These are phyloP conservation scores for Drosophila acutilabella DNA, from an alignment of 2,888 invertebrate genomes.

Conservation along the genomic window DNA sequence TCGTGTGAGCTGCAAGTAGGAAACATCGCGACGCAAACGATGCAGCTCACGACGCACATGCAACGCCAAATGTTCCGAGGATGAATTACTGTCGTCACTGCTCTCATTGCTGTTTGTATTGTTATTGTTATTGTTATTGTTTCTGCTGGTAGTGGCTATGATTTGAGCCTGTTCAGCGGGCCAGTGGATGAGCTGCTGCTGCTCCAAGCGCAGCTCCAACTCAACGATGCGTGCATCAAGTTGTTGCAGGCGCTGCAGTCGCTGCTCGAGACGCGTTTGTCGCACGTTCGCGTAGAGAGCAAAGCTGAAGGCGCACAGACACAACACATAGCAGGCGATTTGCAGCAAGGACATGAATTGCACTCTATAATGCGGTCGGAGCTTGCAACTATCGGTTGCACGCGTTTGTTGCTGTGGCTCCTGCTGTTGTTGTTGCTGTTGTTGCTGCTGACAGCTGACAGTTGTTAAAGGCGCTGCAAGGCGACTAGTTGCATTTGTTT, in stretches of 20 bases:
- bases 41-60: conserved; percentile 84
- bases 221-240: conserved; percentile 84
- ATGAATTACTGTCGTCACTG: conserved; percentile 14
- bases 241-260: conserved; percentile 82
- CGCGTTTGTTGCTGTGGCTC: conserved; percentile 12
- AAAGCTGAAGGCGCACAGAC: conserved; percentile 84
- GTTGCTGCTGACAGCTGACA: conserved; percentile 3
- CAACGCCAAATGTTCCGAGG: conserved; percentile 70
- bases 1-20: conserved; percentile 83
- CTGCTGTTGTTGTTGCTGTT: too few relatives aligned
- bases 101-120: conserved; percentile 35
- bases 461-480: conserved; percentile 41
- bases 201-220: conserved; percentile 81
- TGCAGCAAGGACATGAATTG: conserved; percentile 82
- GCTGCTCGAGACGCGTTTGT: conserved; percentile 83
- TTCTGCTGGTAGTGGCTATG: conserved; percentile 48
- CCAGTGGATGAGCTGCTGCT: conserved; percentile 73
- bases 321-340: conserved; percentile 84
- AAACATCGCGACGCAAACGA: conserved; percentile 84
- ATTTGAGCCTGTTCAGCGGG: conserved; percentile 66
- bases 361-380: conserved; percentile 57
- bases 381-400: conserved; percentile 50
- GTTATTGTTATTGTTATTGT: conserved; percentile 30
- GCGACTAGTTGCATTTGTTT: conserved; percentile 46
- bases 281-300: conserved; percentile 84